phyloP scores from a whole-genome alignment of 2,113 vertebrate species.

The Paratilapia polleni region DNA sequence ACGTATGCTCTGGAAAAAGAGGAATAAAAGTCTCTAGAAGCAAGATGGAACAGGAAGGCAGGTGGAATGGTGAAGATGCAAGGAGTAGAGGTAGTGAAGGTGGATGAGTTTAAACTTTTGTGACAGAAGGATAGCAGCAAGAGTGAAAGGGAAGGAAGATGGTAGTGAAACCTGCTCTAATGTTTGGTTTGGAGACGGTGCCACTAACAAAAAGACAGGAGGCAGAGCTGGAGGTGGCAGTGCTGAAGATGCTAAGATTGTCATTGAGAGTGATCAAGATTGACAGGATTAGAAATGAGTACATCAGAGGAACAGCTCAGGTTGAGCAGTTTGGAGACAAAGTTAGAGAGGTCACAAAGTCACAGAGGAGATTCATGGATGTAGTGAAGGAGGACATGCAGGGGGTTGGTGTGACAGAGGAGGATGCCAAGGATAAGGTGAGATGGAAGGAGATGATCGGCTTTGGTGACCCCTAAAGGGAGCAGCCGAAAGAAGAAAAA shows the following conservation, averaged over 20 bases:
- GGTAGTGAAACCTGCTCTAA: background rate
- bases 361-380: too few relatives aligned
- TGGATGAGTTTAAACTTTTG: background rate
- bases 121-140: background rate
- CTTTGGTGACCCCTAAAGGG: background rate
- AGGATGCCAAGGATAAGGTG: accelerated
- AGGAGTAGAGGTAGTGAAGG: too few relatives aligned
- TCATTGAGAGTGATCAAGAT: accelerated
- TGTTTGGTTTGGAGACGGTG: background rate
- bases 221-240: too few relatives aligned
- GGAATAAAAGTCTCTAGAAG: background rate
- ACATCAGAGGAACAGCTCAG: too few relatives aligned
- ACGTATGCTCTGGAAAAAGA: background rate
- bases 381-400: too few relatives aligned
- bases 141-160: background rate
- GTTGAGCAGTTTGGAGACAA: background rate
- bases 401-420: too few relatives aligned
- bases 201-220: background rate
- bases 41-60: too few relatives aligned
- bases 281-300: too few relatives aligned
- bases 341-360: background rate
- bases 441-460: background rate
- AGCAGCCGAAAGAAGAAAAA: background rate
- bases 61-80: too few relatives aligned
- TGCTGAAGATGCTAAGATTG: too few relatives aligned